Percentiles rank a stretch among this genome's conserved stretches.
Evolutionary conservation across 2,113 vertebrate genomes (phyloP).

Genomic region (Caretta caretta): DNA sequence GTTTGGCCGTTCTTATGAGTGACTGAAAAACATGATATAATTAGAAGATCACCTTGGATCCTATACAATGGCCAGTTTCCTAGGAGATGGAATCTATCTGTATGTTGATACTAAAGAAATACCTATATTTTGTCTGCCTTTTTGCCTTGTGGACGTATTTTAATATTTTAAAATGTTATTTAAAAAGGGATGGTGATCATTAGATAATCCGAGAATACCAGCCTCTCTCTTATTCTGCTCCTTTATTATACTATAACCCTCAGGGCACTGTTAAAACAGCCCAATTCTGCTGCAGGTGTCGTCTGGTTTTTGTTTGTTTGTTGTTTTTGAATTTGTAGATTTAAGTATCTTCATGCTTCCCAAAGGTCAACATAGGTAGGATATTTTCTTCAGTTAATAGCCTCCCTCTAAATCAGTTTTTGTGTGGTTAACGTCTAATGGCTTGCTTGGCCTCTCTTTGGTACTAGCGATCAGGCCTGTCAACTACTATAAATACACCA

Average conservation of each 20-base stretch:
- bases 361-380: neutral
- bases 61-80: neutral
- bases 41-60: neutral
- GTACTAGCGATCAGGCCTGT: constrained; percentile 41
- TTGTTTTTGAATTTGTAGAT: neutral
- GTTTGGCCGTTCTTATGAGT: neutral
- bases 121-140: neutral
- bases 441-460: constrained; percentile 45
- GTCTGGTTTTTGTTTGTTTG: neutral
- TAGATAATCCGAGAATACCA: neutral
- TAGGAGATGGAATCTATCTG: neutral
- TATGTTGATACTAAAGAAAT: neutral
- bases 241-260: neutral
- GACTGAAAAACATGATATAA: too few species aligned
- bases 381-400: constrained; percentile 39
- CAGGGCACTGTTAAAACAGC: neutral
- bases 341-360: constrained; percentile 41
- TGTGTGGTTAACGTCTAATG: constrained; percentile 52
- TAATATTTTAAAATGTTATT: neutral
- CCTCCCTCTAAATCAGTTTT: constrained; percentile 51
- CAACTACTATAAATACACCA: constrained; percentile 42
- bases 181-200: neutral
- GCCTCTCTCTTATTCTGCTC: neutral
- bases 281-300: rapidly evolving
- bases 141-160: neutral